Evolutionary conservation across 2,113 vertebrate genomes (phyloP).

Genomic region (Brachyhypopomus gauderio): DNA sequence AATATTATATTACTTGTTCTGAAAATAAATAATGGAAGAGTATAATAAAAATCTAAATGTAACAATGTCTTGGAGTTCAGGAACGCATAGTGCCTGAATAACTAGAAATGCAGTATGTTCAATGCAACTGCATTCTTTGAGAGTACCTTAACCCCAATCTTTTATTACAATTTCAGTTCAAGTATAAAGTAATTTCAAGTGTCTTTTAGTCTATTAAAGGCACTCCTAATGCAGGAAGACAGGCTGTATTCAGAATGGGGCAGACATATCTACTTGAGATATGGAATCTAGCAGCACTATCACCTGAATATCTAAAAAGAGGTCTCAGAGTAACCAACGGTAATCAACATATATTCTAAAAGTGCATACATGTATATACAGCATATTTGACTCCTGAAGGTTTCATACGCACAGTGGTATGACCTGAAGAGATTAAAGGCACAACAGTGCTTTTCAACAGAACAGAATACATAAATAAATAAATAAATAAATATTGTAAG

Average conservation of each 20-base stretch:
- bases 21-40: background rate
- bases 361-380: constrained; percentile 5
- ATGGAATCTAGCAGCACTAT: background rate
- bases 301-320: background rate
- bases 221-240: background rate
- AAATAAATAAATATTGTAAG: too few species aligned
- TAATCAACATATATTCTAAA: too few species aligned
- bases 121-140: background rate
- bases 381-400: too few species aligned
- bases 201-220: background rate
- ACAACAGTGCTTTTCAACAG: too few species aligned
- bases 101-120: background rate
- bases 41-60: background rate
- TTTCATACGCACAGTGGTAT: too few species aligned
- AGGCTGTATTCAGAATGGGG: too few species aligned
- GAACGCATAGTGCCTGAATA: background rate
- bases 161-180: background rate
- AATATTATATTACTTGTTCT: background rate
- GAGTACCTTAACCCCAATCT: background rate
- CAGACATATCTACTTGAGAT: background rate
- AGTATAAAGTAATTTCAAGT: background rate
- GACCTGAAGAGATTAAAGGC: too few species aligned
- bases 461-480: too few species aligned
- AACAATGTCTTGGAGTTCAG: background rate
- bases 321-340: background rate